Evolutionary conservation across 2,113 vertebrate species (phyloP).

Genomic region (Scomber scombrus): DNA sequence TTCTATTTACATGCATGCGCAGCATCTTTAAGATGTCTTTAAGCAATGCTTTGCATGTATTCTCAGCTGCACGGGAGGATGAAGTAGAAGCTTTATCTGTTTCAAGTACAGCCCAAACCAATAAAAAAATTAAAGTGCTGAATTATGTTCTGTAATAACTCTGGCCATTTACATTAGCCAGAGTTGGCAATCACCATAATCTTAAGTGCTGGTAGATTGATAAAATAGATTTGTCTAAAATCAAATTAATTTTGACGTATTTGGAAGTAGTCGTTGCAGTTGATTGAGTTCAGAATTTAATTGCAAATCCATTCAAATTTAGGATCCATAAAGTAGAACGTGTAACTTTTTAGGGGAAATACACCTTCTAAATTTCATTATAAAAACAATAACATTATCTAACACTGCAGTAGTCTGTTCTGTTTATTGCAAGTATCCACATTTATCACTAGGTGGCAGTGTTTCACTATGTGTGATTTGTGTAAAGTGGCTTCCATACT

Average conservation of each 20-base stretch:
- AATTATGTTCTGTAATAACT: not conserved
- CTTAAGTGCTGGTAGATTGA: not conserved
- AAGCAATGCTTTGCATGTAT: not conserved
- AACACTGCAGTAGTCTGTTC: conserved; percentile 22
- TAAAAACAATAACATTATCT: conserved; percentile 10
- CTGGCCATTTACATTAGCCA: not conserved
- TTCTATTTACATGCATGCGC: not conserved
- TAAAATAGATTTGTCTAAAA: conserved; percentile 1
- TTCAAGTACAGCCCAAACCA: not conserved
- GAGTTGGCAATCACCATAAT: not conserved
- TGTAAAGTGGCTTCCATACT: not conserved
- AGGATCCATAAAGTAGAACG: not conserved
- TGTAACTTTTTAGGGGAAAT: not conserved
- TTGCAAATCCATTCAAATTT: not conserved
- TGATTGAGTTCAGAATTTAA: not conserved
- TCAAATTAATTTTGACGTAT: not conserved
- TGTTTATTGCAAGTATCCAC: conserved; percentile 8
- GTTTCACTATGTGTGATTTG: conserved; percentile 41
- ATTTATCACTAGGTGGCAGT: conserved; percentile 70
- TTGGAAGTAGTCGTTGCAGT: not conserved
- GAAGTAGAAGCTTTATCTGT: conserved; percentile 10
- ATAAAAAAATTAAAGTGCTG: conserved; percentile 8
- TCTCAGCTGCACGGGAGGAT: not conserved
- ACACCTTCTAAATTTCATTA: conserved; percentile 19
- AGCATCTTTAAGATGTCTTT: not conserved